Conservation (phyloP, 2,113 vertebrate species). For the Pseudopodoces humilis region DNA sequence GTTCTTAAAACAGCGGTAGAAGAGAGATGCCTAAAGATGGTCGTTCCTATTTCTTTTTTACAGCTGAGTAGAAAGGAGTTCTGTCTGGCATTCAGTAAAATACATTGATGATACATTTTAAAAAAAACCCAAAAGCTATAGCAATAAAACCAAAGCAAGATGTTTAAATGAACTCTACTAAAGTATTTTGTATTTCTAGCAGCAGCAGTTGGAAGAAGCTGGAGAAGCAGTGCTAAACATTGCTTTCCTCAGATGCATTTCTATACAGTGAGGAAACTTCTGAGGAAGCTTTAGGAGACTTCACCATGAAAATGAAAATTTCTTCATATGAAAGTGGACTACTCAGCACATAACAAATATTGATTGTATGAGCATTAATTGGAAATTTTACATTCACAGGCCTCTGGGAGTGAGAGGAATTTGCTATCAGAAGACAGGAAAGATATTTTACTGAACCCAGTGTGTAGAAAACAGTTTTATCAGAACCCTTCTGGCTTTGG, state of each 20-base stretch:
- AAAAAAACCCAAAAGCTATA: neutral
- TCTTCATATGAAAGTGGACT: neutral
- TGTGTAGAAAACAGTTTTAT: neutral
- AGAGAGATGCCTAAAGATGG: neutral
- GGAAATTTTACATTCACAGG: neutral
- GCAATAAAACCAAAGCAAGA: accelerated
- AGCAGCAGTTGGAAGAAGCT: neutral
- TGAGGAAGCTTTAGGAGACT: neutral
- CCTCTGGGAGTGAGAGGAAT: neutral
- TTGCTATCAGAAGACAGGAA: neutral
- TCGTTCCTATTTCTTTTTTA: neutral
- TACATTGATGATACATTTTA: neutral
- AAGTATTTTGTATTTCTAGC: neutral
- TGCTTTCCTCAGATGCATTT: neutral
- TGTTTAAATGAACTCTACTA: neutral
- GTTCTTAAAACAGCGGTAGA: neutral
- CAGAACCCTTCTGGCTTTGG: neutral
- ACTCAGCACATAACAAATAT: neutral
- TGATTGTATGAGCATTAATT: neutral
- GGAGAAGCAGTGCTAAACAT: neutral
- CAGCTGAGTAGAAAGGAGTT: neutral
- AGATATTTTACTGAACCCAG: neutral
- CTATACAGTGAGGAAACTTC: neutral
- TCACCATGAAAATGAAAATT: neutral
- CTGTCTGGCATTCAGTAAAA: neutral